phyloP scores from a whole-genome alignment of 1,140 invertebrate genomes.

The Subanguina moxae region DNA sequence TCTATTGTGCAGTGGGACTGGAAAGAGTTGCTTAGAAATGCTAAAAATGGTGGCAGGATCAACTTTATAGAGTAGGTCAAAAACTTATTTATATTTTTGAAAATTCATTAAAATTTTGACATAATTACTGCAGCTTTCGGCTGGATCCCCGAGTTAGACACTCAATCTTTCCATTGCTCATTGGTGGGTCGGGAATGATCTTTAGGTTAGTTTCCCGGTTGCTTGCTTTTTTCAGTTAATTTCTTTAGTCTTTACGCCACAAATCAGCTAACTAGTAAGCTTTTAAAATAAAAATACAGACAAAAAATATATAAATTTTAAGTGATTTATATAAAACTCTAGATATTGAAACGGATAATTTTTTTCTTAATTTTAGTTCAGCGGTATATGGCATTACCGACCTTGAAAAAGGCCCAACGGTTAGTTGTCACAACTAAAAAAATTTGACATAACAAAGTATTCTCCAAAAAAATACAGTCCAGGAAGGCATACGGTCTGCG shows the following conservation, averaged over 20 bases:
- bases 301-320: too few relatives aligned
- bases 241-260: constrained; percentile 34
- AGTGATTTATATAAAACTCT: too few relatives aligned
- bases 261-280: constrained; percentile 26
- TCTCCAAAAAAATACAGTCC: too few relatives aligned
- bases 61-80: constrained; percentile 27
- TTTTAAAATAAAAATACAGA: too few relatives aligned
- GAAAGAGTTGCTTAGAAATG: constrained; percentile 11
- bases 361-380: constrained; percentile 43
- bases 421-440: constrained; percentile 31
- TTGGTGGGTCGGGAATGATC: constrained; percentile 43
- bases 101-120: constrained; percentile 10
- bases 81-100: constrained; percentile 19
- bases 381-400: constrained; percentile 40
- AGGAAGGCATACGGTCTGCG: too few relatives aligned
- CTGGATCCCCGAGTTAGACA: constrained; percentile 46
- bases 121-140: constrained; percentile 43
- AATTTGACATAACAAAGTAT: too few relatives aligned
- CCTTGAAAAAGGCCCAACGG: constrained; percentile 41
- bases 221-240: too few relatives aligned
- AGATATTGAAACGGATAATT: too few relatives aligned
- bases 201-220: constrained; percentile 11
- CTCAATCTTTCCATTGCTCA: constrained; percentile 34
- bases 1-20: constrained; percentile 23
- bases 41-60: constrained; percentile 13